These are phyloP conservation scores for Tenrec ecaudatus DNA, from an alignment of 2,113 vertebrate genomes.

Conservation along the genomic window DNA sequence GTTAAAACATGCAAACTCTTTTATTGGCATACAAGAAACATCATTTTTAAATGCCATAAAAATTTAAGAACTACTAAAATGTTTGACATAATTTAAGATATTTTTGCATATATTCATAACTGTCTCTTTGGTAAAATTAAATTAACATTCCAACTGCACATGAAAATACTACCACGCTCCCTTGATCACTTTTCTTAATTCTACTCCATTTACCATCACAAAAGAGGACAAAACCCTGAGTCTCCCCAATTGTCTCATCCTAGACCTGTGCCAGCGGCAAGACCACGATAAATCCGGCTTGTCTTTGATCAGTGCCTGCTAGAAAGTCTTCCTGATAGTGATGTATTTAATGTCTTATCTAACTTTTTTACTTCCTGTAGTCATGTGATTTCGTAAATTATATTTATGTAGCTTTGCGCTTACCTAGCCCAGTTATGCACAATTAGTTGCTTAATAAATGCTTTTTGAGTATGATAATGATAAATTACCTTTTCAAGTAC, in stretches of 20 bases:
- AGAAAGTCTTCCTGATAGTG: background rate
- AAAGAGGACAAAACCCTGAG: background rate
- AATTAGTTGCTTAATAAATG: constrained; percentile 46
- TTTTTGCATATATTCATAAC: constrained; percentile 29
- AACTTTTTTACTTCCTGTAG: constrained; percentile 10
- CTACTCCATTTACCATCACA: background rate
- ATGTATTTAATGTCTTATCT: constrained; percentile 32
- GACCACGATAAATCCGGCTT: background rate
- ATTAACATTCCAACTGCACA: background rate
- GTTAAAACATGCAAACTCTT: constrained; percentile 23
- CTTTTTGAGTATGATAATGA: constrained; percentile 41
- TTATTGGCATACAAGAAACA: constrained; percentile 9
- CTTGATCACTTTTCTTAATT: background rate
- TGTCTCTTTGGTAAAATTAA: constrained; percentile 7
- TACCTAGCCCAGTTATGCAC: background rate
- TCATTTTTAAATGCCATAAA: background rate
- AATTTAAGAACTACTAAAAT: background rate
- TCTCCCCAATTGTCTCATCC: background rate
- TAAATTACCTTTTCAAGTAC: constrained; percentile 49
- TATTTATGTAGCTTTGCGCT: constrained; percentile 10
- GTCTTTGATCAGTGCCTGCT: background rate
- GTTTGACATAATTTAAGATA: background rate
- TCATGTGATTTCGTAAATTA: constrained; percentile 27
- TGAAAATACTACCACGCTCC: background rate
- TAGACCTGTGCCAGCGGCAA: too few species aligned